Conservation (phyloP, 2,797 vertebrate genomes). For the Onychomys leucogaster region DNA sequence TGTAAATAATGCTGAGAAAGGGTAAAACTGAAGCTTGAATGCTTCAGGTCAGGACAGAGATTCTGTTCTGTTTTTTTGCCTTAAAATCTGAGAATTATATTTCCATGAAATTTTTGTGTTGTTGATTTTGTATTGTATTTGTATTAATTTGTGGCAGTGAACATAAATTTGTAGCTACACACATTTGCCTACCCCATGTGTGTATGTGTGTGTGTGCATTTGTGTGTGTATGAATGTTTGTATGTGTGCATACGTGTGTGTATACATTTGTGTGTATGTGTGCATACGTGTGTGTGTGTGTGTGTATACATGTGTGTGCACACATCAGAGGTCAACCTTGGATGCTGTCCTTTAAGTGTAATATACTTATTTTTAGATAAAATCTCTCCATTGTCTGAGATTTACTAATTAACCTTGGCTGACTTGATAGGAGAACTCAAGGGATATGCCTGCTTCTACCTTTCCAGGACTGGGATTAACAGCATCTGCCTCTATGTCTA, state of each 20-base stretch:
- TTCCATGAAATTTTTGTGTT: neutral
- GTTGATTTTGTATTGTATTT: neutral
- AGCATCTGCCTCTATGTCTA: neutral
- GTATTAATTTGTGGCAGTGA: neutral
- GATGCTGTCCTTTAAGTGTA: neutral
- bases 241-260: neutral
- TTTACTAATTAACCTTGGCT: neutral
- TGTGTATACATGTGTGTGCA: neutral
- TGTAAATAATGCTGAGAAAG: neutral
- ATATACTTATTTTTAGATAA: neutral
- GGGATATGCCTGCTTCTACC: neutral
- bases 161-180: neutral
- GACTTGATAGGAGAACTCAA: neutral
- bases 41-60: neutral
- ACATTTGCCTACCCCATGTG: neutral
- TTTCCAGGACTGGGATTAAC: neutral
- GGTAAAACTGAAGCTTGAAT: neutral
- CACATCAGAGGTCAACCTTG: rapidly evolving
- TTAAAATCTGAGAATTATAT: neutral
- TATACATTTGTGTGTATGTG: neutral
- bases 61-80: neutral
- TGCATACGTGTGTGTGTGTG: neutral
- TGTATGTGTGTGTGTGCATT: neutral
- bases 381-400: neutral
- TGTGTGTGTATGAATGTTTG: neutral